phyloP scores from a whole-genome alignment of 2,888 invertebrate species.

The Pharmacophagus antenor region DNA sequence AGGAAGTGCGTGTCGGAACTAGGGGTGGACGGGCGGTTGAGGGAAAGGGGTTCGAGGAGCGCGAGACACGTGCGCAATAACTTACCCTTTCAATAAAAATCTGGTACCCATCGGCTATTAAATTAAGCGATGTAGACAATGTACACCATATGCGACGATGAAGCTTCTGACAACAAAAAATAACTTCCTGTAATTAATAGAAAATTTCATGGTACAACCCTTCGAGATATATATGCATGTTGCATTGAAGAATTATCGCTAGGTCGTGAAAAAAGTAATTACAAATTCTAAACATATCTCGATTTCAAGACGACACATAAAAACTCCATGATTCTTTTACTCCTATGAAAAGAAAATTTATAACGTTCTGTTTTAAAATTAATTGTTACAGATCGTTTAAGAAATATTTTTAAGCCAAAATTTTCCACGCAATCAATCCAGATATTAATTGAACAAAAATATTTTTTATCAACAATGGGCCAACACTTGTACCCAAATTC shows the following conservation, averaged over 20 bases:
- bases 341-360: too few species aligned
- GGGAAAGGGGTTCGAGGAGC: conserved; percentile 27
- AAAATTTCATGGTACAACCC: conserved; percentile 1
- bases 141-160: conserved; percentile 20
- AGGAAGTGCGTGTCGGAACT: conserved; percentile 39
- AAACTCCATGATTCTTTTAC: too few species aligned
- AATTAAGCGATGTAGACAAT: conserved; percentile 31
- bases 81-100: conserved; percentile 41
- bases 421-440: too few species aligned
- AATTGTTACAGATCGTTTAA: too few species aligned
- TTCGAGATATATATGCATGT: neutral
- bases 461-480: too few species aligned
- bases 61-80: conserved; percentile 40
- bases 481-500: too few species aligned
- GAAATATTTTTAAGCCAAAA: too few species aligned
- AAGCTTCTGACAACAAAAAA: conserved; percentile 17
- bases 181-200: conserved; percentile 23
- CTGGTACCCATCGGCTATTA: conserved; percentile 34
- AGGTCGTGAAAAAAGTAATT: neutral
- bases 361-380: too few species aligned
- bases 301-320: too few species aligned
- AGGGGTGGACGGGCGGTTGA: conserved; percentile 32
- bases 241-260: neutral
- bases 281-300: too few species aligned
- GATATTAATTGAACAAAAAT: too few species aligned